Percentiles rank a stretch among this genome's conserved stretches.
Conservation (phyloP, 2,113 vertebrate genomes). For the Pampusana beccarii region DNA sequence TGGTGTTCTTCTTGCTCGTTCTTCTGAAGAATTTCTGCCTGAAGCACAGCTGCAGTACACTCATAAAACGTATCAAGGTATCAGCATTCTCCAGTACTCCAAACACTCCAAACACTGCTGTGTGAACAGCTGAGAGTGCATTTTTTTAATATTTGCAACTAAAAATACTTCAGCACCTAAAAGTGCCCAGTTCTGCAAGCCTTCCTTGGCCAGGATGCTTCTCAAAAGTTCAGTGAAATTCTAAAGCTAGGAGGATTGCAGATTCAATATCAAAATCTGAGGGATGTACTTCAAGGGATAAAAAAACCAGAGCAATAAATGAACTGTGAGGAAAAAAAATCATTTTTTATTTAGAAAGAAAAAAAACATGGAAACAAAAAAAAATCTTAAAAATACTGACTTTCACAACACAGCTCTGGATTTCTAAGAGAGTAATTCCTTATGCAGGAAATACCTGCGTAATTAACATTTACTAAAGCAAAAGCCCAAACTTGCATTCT, state of each 20-base stretch:
- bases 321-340: neutral
- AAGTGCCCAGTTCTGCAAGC: neutral
- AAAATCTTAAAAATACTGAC: neutral
- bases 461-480: neutral
- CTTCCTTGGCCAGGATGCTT: neutral
- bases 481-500: neutral
- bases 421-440: neutral
- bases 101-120: conserved; percentile 7
- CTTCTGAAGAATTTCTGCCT: conserved; percentile 63
- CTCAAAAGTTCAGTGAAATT: neutral
- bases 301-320: neutral
- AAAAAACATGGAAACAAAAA: neutral
- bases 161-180: conserved; percentile 9
- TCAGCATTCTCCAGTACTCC: conserved; percentile 41
- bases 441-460: neutral
- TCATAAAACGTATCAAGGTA: conserved; percentile 47
- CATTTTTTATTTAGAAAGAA: neutral
- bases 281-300: neutral
- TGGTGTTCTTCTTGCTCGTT: neutral
- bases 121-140: conserved; percentile 43
- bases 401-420: neutral
- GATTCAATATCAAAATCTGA: neutral
- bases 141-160: conserved; percentile 47
- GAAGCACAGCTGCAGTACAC: conserved; percentile 27
- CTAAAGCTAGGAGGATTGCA: neutral